phyloP scores from a whole-genome alignment of 2,888 invertebrate genomes.

The Meganola albula region DNA sequence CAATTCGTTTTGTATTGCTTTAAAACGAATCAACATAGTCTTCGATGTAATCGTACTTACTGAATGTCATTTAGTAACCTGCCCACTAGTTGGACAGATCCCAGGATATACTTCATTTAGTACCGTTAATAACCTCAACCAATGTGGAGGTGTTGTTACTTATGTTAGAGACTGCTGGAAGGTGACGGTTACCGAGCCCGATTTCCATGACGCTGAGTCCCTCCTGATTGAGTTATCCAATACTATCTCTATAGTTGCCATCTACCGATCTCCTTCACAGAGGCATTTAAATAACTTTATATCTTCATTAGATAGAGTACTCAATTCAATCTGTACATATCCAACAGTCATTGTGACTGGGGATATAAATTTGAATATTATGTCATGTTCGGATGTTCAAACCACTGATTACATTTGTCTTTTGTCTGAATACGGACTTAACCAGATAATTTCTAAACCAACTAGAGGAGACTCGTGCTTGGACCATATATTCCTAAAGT shows the following conservation, averaged over 20 bases:
- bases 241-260: background rate
- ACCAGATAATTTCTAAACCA: constrained; percentile 1
- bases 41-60: constrained; percentile 1
- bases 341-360: constrained; percentile 1
- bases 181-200: background rate
- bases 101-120: background rate
- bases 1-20: background rate
- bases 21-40: background rate
- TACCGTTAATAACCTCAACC: background rate
- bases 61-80: background rate
- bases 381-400: background rate
- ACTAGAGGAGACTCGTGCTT: background rate
- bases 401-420: background rate
- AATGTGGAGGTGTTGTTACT: constrained; percentile 1
- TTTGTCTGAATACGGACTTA: background rate
- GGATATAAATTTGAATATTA: constrained; percentile 1
- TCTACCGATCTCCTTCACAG: constrained; percentile 1
- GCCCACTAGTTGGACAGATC: background rate
- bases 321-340: background rate
- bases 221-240: background rate
- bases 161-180: constrained; percentile 5
- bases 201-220: constrained; percentile 1
- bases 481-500: constrained; percentile 1
- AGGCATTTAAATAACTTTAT: constrained; percentile 1
- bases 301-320: background rate